Evolutionary conservation across 2,113 vertebrate species (phyloP).

Genomic region (Ctenodactylus gundi): DNA sequence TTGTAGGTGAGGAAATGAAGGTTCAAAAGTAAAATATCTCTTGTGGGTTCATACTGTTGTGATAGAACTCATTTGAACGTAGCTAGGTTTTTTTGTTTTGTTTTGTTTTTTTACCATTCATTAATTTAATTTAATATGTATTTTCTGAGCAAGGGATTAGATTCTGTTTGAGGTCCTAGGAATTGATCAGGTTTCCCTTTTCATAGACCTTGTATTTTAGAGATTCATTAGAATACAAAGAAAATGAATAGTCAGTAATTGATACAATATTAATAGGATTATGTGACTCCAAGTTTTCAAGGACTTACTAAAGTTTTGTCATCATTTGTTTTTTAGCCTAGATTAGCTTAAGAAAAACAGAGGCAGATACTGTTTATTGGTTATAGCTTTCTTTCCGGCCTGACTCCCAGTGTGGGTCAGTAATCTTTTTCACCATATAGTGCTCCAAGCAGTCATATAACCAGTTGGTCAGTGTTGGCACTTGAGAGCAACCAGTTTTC

Average conservation of each 20-base stretch:
- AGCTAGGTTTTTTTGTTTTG: not conserved
- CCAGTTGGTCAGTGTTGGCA: not conserved
- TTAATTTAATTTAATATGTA: not conserved
- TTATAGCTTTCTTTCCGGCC: not conserved
- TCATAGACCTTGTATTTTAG: not conserved
- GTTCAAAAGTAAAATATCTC: slow-evolving; percentile 1
- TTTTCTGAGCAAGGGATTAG: not conserved
- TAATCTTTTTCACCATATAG: not conserved
- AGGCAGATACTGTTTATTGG: not conserved
- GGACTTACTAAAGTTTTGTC: not conserved
- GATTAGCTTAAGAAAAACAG: not conserved
- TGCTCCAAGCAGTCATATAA: not conserved
- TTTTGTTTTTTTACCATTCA: not conserved
- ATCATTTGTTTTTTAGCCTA: not conserved
- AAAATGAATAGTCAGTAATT: not conserved
- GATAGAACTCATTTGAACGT: not conserved
- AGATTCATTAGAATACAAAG: not conserved
- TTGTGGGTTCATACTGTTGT: not conserved
- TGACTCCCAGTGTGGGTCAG: not conserved
- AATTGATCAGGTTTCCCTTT: not conserved
- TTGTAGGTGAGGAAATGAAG: slow-evolving; percentile 16
- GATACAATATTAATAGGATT: not conserved
- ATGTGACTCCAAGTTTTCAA: not conserved
- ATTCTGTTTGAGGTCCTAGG: not conserved
- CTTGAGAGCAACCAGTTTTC: not conserved